Conservation (phyloP, 2,113 vertebrate genomes). For the Crotalus tigris region DNA sequence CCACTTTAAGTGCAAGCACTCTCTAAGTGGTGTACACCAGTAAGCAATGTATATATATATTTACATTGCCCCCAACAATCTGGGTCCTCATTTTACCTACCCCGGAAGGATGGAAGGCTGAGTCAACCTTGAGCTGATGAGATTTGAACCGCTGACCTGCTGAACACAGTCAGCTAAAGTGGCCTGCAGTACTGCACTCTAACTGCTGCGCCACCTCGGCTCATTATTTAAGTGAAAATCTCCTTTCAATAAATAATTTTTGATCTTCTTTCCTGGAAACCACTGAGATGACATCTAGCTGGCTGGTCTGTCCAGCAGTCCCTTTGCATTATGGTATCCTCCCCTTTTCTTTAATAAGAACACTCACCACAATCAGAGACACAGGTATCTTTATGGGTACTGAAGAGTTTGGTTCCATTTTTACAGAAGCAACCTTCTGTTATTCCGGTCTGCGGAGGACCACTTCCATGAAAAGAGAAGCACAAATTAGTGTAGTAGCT, state of each 20-base stretch:
- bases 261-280: not conserved
- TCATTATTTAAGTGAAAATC: not conserved
- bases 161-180: too few relatives aligned
- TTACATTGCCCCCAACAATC: too few relatives aligned
- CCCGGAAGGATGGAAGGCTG: too few relatives aligned
- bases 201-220: too few relatives aligned
- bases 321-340: not conserved
- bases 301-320: not conserved
- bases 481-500: not conserved
- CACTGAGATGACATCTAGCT: not conserved
- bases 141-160: too few relatives aligned
- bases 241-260: not conserved
- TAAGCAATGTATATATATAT: too few relatives aligned
- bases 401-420: conserved; percentile 55
- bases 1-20: too few relatives aligned
- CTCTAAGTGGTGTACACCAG: too few relatives aligned
- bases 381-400: conserved; percentile 57
- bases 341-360: not conserved
- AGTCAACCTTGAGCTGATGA: too few relatives aligned
- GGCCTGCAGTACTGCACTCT: too few relatives aligned
- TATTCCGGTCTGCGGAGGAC: conserved; percentile 34
- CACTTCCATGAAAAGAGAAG: conserved; percentile 41
- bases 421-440: conserved; percentile 89
- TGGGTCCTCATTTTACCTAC: too few relatives aligned
- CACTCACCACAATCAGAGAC: conserved; percentile 74